These are phyloP conservation scores for Toxotes chatareus DNA, from an alignment of 2,113 vertebrate species.

Conservation along the genomic window DNA sequence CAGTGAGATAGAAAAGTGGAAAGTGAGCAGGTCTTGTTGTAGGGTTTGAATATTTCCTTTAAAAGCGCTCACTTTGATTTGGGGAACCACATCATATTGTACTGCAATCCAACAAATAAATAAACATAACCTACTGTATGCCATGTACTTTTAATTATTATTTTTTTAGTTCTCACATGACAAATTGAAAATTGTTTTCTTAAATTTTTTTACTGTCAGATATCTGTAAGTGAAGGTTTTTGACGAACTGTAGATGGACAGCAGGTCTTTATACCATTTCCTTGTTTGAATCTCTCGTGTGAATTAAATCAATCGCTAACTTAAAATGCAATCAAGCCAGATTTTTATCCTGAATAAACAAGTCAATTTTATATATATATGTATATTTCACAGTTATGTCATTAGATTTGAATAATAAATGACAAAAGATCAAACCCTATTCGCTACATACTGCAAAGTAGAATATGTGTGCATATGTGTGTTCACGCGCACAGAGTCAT, in stretches of 20 bases:
- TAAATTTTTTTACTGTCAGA: neutral
- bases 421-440: neutral
- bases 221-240: neutral
- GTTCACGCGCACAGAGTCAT: constrained; percentile 21
- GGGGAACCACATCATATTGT: neutral
- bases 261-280: neutral
- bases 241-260: neutral
- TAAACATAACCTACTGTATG: neutral
- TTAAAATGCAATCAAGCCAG: neutral
- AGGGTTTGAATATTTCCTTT: constrained; percentile 8
- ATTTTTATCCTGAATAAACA: neutral
- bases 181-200: neutral
- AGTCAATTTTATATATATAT: too few species aligned
- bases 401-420: neutral
- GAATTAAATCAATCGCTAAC: neutral
- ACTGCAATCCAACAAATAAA: neutral
- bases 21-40: neutral
- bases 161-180: too few species aligned
- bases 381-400: neutral
- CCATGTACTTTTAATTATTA: neutral
- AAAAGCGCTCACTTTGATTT: neutral
- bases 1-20: neutral
- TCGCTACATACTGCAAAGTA: neutral
- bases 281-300: neutral
- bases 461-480: constrained; percentile 18